phyloP scores from a whole-genome alignment of 1,140 invertebrate genomes.

The Drosophila pseudoobscura region DNA sequence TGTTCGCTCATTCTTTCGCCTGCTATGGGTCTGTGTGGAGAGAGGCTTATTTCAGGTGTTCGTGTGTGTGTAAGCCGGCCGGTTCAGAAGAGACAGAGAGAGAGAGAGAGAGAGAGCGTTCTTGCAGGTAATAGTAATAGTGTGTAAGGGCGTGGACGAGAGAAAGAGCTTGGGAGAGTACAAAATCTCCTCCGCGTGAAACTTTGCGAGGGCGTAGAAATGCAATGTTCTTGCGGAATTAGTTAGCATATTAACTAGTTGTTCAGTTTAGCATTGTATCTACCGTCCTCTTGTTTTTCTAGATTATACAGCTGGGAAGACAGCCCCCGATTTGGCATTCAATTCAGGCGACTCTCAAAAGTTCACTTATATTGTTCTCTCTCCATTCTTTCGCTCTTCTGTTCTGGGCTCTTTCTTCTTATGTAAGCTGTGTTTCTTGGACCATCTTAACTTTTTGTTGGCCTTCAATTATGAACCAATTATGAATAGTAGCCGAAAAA shows the following conservation, averaged over 20 bases:
- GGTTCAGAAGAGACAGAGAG: slow-evolving; percentile 12
- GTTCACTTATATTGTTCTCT: neutral
- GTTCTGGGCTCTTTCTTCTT: neutral
- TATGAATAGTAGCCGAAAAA: slow-evolving; percentile 44
- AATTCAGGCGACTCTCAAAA: neutral
- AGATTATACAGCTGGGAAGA: slow-evolving; percentile 1
- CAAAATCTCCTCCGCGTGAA: too few relatives aligned
- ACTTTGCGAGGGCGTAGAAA: slow-evolving; percentile 27
- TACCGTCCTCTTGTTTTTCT: slow-evolving; percentile 1
- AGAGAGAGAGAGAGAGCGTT: too few relatives aligned
- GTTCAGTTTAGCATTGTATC: slow-evolving; percentile 1
- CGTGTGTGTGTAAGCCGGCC: slow-evolving; percentile 28
- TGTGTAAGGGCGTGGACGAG: neutral
- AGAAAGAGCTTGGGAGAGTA: neutral
- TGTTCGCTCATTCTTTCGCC: neutral
- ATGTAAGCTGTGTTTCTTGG: neutral
- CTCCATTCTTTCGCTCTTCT: slow-evolving; percentile 6
- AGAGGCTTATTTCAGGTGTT: neutral
- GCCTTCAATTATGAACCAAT: slow-evolving; percentile 63
- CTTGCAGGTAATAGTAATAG: neutral
- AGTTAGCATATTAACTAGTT: slow-evolving; percentile 49
- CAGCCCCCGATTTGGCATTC: slow-evolving; percentile 30
- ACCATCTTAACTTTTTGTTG: slow-evolving; percentile 36
- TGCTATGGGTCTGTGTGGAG: neutral
- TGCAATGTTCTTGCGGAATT: slow-evolving; percentile 40